Evolutionary conservation across 2,888 invertebrate genomes (phyloP).

Genomic region (Hypercompe scribonia): DNA sequence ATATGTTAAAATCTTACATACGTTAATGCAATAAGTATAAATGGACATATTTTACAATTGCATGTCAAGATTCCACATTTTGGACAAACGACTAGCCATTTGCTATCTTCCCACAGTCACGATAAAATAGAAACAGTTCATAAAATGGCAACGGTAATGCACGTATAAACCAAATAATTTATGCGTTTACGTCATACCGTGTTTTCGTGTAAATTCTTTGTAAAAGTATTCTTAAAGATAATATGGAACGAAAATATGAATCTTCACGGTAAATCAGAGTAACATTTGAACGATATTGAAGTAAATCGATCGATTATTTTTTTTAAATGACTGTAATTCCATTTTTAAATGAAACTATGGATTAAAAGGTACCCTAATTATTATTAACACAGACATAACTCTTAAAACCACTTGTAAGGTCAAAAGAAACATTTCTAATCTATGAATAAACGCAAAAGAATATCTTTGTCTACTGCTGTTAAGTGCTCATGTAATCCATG

Average conservation of each 20-base stretch:
- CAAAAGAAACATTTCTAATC: too few relatives aligned
- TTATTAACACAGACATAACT: background rate
- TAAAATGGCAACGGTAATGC: background rate
- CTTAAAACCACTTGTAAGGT: too few relatives aligned
- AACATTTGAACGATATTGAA: background rate
- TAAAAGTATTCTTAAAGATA: constrained; percentile 9
- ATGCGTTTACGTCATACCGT: constrained; percentile 16
- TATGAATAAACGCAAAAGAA: too few relatives aligned
- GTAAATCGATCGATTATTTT: background rate
- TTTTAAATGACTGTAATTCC: background rate
- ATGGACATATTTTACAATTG: too few relatives aligned
- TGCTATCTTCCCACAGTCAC: background rate
- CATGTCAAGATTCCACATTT: background rate
- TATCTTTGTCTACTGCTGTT: too few relatives aligned
- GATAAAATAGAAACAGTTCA: constrained; percentile 2
- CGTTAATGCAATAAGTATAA: background rate
- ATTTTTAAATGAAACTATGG: too few relatives aligned
- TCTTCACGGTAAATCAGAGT: background rate
- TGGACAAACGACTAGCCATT: background rate
- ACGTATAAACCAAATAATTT: constrained; percentile 15
- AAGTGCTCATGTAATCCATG: too few relatives aligned
- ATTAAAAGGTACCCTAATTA: background rate
- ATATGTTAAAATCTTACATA: background rate
- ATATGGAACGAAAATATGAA: constrained; percentile 9
- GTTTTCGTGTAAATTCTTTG: constrained; percentile 1